Evolutionary conservation across 2,888 invertebrate genomes (phyloP).

Genomic region (Drosophila mayaguana): DNA sequence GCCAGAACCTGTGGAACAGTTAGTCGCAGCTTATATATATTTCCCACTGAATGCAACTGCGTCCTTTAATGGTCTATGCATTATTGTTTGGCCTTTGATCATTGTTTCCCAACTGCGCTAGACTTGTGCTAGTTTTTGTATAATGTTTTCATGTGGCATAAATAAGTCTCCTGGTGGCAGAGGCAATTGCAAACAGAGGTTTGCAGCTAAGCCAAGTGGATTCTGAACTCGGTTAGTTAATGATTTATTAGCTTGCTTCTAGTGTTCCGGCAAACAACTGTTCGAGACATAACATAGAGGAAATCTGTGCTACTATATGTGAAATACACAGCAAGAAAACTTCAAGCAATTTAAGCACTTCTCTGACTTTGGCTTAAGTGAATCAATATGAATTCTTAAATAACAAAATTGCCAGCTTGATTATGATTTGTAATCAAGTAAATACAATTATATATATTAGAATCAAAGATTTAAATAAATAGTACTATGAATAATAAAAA

Average conservation of each 20-base stretch:
- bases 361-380: neutral
- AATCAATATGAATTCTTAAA: neutral
- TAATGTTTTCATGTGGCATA: conserved; percentile 10
- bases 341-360: neutral
- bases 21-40: conserved; percentile 38
- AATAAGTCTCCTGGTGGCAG: neutral
- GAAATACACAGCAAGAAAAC: neutral
- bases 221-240: conserved; percentile 1
- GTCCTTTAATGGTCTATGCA: conserved; percentile 39
- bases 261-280: neutral
- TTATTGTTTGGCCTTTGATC: conserved; percentile 29
- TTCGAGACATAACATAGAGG: neutral
- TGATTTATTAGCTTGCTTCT: conserved; percentile 6
- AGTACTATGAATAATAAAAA: no score
- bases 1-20: conserved; percentile 16
- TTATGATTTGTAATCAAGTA: no score
- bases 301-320: neutral
- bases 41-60: conserved; percentile 39
- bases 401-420: no score
- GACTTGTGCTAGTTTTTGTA: conserved; percentile 4
- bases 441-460: no score
- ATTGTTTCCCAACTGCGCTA: conserved; percentile 14
- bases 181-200: conserved; percentile 1
- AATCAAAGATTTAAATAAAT: no score
- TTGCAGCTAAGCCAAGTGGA: neutral